Evolutionary conservation across 2,113 vertebrate species (phyloP).

Genomic region (Dipodomys merriami): DNA sequence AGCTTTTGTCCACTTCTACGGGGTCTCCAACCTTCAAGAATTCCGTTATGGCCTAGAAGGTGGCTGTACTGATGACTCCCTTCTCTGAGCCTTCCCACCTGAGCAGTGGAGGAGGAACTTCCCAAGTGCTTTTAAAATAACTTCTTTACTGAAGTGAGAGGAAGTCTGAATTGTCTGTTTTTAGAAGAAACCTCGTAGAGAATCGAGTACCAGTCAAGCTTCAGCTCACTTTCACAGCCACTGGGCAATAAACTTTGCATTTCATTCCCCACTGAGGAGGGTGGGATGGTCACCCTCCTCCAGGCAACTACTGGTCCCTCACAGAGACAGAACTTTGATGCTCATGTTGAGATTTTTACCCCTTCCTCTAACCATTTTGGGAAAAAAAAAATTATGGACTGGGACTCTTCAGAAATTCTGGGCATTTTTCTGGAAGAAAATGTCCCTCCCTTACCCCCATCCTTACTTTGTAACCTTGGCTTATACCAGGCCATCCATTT

Average conservation of each 20-base stretch:
- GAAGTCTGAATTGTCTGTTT: constrained; percentile 79
- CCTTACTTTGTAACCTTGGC: constrained; percentile 70
- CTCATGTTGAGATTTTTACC: constrained; percentile 59
- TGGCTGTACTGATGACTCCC: constrained; percentile 97
- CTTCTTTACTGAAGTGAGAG: constrained; percentile 85
- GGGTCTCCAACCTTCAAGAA: constrained; percentile 98
- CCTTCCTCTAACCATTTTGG: constrained; percentile 57
- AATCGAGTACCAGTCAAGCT: constrained; percentile 71
- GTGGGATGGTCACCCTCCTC: background rate
- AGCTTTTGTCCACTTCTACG: constrained; percentile 98
- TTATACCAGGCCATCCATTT: constrained; percentile 62
- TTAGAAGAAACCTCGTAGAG: constrained; percentile 69
- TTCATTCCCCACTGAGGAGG: background rate
- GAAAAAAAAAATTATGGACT: constrained; percentile 53
- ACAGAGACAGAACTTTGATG: constrained; percentile 58
- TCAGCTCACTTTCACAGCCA: constrained; percentile 60
- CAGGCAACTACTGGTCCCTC: background rate
- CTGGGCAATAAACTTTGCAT: background rate
- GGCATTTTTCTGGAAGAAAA: constrained; percentile 60
- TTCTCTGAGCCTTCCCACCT: constrained; percentile 89
- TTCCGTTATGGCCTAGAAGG: constrained; percentile 97
- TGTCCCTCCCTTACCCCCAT: background rate
- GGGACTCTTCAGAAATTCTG: constrained; percentile 54
- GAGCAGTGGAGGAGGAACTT: constrained; percentile 79
- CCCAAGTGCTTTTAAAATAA: constrained; percentile 89